Evolutionary conservation across 2,113 vertebrate species (phyloP).

Genomic region (Microcebus tavaratra): DNA sequence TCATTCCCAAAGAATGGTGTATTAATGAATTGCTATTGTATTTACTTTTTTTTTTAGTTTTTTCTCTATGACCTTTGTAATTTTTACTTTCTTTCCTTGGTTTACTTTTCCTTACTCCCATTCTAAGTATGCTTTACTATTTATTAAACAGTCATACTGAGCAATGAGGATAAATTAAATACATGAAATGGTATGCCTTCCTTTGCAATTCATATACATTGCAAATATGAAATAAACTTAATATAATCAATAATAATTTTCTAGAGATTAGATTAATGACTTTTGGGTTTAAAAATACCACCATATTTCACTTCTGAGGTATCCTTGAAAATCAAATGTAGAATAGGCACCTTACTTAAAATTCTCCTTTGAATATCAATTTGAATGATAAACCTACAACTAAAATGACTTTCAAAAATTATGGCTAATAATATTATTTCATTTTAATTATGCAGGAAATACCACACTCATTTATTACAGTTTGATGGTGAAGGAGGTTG

Average conservation of each 20-base stretch:
- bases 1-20: background rate
- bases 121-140: background rate
- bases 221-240: conserved; percentile 33
- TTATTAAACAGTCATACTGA: background rate
- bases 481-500: conserved; percentile 98
- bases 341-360: conserved; percentile 37
- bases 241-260: background rate
- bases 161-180: conserved; percentile 21
- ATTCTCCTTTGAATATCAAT: conserved; percentile 27
- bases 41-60: background rate
- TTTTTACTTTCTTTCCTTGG: background rate
- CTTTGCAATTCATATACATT: conserved; percentile 5
- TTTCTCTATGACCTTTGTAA: background rate
- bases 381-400: background rate
- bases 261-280: conserved; percentile 10
- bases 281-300: background rate
- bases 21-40: background rate
- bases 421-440: conserved; percentile 70
- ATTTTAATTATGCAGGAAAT: conserved; percentile 91
- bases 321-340: conserved; percentile 23
- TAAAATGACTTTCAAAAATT: conserved; percentile 36
- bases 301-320: background rate
- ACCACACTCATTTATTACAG: conserved; percentile 98
- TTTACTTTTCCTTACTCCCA: background rate
- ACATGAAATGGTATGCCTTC: background rate